These are phyloP conservation scores for Drosophila cracens DNA, from an alignment of 2,888 invertebrate species.

Conservation along the genomic window DNA sequence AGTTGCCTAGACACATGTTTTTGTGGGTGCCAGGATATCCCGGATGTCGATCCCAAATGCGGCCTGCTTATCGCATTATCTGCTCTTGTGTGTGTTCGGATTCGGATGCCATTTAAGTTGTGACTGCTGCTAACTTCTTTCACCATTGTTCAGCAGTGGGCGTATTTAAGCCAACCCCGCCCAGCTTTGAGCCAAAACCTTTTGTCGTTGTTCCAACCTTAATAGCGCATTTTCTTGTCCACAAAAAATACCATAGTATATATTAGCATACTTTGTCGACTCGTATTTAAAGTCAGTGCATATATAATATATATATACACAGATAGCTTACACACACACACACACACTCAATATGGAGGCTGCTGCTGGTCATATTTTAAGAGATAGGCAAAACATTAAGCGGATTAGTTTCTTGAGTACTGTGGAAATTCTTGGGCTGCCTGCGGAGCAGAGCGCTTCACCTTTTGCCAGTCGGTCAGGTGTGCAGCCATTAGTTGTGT, in stretches of 20 bases:
- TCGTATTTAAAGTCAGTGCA: slow-evolving; percentile 43
- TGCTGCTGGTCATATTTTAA: slow-evolving; percentile 57
- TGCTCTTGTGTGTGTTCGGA: slow-evolving; percentile 33
- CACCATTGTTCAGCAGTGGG: slow-evolving; percentile 36
- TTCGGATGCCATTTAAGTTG: slow-evolving; percentile 60
- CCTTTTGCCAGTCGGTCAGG: slow-evolving; percentile 29
- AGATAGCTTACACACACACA: slow-evolving; percentile 1
- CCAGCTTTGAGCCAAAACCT: not conserved
- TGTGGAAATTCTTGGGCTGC: slow-evolving; percentile 17
- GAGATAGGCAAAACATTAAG: slow-evolving; percentile 77
- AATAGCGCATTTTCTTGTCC: slow-evolving; percentile 18
- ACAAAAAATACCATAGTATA: slow-evolving; percentile 23
- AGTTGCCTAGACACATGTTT: slow-evolving; percentile 34
- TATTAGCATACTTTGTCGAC: slow-evolving; percentile 26
- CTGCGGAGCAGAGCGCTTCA: slow-evolving; percentile 13
- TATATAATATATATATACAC: not conserved
- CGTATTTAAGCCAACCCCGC: slow-evolving; percentile 8
- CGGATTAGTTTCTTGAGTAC: slow-evolving; percentile 69
- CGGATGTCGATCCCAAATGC: slow-evolving; percentile 32
- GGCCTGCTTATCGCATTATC: slow-evolving; percentile 65
- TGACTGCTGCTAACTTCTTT: slow-evolving; percentile 43
- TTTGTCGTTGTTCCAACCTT: slow-evolving; percentile 18
- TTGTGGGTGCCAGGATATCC: not conserved
- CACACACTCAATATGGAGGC: slow-evolving; percentile 21
- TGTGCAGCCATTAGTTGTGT: slow-evolving; percentile 49